Evolutionary conservation across 2,888 invertebrate genomes (phyloP).

Genomic region (Caenorhabditis panamensis): DNA sequence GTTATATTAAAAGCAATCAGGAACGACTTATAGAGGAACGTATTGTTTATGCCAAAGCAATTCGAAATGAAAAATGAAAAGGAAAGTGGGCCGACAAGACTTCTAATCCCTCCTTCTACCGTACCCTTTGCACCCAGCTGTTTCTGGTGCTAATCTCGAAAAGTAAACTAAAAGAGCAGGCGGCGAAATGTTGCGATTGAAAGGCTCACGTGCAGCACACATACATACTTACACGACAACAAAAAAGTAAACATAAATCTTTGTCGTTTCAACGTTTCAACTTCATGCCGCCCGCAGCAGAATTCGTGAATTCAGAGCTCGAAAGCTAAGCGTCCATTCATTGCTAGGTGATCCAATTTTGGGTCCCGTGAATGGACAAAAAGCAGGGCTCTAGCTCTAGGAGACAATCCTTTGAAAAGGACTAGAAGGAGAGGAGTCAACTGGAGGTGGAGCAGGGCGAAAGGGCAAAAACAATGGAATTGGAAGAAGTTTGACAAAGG

Average conservation of each 20-base stretch:
- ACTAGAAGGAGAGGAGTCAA: not conserved
- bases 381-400: conserved; percentile 1
- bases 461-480: conserved; percentile 16
- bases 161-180: conserved; percentile 4
- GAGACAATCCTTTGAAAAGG: conserved; percentile 8
- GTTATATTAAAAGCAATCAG: no score
- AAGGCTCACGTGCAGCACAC: not conserved
- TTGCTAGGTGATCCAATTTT: conserved; percentile 16
- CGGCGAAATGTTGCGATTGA: not conserved
- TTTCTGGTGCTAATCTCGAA: not conserved
- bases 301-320: no score
- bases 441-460: not conserved
- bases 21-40: no score
- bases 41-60: no score
- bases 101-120: no score
- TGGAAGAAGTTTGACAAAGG: conserved; percentile 2
- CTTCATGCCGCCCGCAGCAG: no score
- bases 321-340: not conserved
- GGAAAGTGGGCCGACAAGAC: no score
- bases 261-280: not conserved
- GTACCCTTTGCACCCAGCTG: not conserved
- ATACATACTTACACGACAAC: not conserved
- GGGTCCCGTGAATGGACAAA: not conserved
- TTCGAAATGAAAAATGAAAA: no score
- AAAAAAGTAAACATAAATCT: conserved; percentile 8